Percentiles rank a stretch among this genome's conserved stretches.
Evolutionary conservation across 2,888 invertebrate species (phyloP).

Genomic region (Mesorhabditis sp.): DNA sequence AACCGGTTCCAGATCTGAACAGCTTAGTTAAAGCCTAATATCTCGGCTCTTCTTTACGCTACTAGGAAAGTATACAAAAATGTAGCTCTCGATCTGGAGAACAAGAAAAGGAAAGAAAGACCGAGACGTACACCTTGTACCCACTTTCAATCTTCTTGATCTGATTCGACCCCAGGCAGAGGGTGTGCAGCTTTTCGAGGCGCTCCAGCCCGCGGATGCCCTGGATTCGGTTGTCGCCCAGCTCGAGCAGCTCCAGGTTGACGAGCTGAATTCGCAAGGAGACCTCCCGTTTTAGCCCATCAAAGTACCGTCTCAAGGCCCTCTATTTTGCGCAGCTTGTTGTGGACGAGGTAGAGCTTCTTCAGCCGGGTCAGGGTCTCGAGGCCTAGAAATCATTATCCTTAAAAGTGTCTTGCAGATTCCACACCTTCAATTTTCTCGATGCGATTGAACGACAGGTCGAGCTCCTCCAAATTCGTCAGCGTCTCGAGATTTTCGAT

Average conservation of each 20-base stretch:
- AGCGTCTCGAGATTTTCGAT: constrained; percentile 85
- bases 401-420: no score
- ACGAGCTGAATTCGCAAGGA: constrained; percentile 62
- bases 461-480: constrained; percentile 84
- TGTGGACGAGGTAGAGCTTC: constrained; percentile 62
- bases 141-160: constrained; percentile 78
- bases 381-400: constrained; percentile 25
- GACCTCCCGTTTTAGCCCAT: not conserved
- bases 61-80: no score
- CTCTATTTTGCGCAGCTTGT: constrained; percentile 61
- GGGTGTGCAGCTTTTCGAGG: constrained; percentile 72
- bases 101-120: no score
- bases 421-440: constrained; percentile 60
- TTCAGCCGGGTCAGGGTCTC: constrained; percentile 58
- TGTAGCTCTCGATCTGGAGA: no score
- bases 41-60: no score
- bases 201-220: constrained; percentile 80
- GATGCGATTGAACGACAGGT: constrained; percentile 87
- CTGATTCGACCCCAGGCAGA: constrained; percentile 92
- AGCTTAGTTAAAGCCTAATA: not conserved
- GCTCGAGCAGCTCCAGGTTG: constrained; percentile 77
- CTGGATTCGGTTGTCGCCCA: constrained; percentile 82
- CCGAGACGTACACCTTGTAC: constrained; percentile 58
- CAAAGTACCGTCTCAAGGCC: constrained; percentile 64
- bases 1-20: constrained; percentile 7